Percentiles rank a stretch among this genome's conserved stretches.
These are phyloP conservation scores for Rutpela maculata DNA, from an alignment of 2,888 invertebrate species.

Conservation along the genomic window DNA sequence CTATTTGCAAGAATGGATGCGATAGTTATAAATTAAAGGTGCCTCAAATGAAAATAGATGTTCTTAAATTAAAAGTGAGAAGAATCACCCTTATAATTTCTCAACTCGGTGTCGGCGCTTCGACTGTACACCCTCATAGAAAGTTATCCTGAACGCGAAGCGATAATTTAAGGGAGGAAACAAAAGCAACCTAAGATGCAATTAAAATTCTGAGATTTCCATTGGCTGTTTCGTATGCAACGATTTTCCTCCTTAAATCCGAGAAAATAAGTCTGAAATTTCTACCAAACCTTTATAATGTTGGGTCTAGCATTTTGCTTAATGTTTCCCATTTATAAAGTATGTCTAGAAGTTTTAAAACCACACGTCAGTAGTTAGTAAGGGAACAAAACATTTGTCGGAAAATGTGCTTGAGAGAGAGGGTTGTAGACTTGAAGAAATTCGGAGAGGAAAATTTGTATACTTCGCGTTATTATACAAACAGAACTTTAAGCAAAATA, in stretches of 20 bases:
- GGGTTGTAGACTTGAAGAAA: constrained; percentile 62
- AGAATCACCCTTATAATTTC: constrained; percentile 45
- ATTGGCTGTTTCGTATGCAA: constrained; percentile 66
- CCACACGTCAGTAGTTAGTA: constrained; percentile 60
- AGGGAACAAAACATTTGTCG: constrained; percentile 23
- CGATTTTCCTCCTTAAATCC: constrained; percentile 62
- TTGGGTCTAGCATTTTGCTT: constrained; percentile 68
- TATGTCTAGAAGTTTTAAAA: constrained; percentile 59
- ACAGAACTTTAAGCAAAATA: constrained; percentile 72
- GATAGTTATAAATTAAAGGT: constrained; percentile 6
- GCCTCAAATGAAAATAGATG: constrained; percentile 20
- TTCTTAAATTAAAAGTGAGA: constrained; percentile 41
- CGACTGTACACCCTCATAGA: constrained; percentile 51
- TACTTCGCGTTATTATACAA: constrained; percentile 69
- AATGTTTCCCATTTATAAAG: constrained; percentile 71
- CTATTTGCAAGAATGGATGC: not conserved
- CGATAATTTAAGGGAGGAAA: constrained; percentile 72
- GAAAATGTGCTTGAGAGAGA: constrained; percentile 54
- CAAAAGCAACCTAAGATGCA: constrained; percentile 75
- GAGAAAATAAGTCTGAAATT: constrained; percentile 64
- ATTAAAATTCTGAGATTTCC: constrained; percentile 74
- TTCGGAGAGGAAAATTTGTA: constrained; percentile 65
- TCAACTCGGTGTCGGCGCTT: constrained; percentile 37
- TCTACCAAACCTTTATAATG: constrained; percentile 61
- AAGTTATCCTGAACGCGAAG: constrained; percentile 58